phyloP scores from a whole-genome alignment of 2,113 vertebrate species.

The Mesembrinibis cayennensis region DNA sequence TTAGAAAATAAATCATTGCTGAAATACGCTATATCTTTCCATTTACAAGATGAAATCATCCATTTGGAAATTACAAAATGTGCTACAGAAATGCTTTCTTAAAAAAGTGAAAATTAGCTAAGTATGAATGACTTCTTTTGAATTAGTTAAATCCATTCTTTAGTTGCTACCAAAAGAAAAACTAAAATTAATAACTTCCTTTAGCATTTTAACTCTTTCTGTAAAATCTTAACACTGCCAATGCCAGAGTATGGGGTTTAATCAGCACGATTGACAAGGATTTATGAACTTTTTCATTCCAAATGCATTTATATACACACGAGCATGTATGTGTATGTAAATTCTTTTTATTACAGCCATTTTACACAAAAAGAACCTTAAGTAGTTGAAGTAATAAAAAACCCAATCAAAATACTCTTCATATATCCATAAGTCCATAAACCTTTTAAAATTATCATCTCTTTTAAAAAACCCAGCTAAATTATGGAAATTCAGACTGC shows the following conservation, averaged over 20 bases:
- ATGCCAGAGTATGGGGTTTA: slow-evolving; percentile 47
- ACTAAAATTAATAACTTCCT: slow-evolving; percentile 20
- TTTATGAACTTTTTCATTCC: slow-evolving; percentile 67
- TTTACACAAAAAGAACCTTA: slow-evolving; percentile 69
- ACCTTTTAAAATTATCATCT: slow-evolving; percentile 66
- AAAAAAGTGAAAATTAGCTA: background rate
- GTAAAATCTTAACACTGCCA: slow-evolving; percentile 60
- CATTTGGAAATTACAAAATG: background rate
- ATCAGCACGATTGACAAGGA: slow-evolving; percentile 61
- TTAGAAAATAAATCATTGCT: background rate
- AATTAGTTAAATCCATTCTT: slow-evolving; percentile 42
- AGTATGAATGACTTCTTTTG: slow-evolving; percentile 31
- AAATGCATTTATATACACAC: slow-evolving; percentile 64
- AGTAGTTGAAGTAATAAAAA: slow-evolving; percentile 65
- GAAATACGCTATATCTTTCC: background rate
- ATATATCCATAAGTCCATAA: slow-evolving; percentile 63
- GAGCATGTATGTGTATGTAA: slow-evolving; percentile 55
- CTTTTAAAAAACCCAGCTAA: slow-evolving; percentile 33
- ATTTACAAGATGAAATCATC: background rate
- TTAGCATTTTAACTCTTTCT: slow-evolving; percentile 43
- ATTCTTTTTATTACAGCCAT: slow-evolving; percentile 69
- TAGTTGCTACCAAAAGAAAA: slow-evolving; percentile 12
- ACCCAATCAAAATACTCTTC: slow-evolving; percentile 67
- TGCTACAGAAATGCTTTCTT: background rate
- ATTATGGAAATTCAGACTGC: slow-evolving; percentile 66